Evolutionary conservation across 2,797 vertebrate genomes (phyloP), one percentile per base, ranked within the genome.

Genomic region (Anguilla anguilla): DNA sequence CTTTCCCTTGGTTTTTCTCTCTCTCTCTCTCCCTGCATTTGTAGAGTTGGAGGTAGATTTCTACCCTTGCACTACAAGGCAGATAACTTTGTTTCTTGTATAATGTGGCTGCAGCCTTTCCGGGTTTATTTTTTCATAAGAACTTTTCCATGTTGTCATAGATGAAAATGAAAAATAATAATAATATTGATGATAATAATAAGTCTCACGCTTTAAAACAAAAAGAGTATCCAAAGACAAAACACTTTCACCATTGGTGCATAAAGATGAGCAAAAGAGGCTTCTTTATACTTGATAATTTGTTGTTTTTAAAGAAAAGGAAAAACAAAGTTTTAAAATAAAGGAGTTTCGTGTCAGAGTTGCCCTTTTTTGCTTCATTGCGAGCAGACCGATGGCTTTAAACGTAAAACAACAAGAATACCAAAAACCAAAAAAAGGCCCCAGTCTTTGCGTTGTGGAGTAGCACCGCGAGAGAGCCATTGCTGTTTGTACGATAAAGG

Each of bases 121-220:
- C 72, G 74, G 57, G 82, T 84, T 53, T 94, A 91, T 93, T 94
- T 93, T 89, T 84, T 89, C 93, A 90, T 92, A 91, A 93, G 93
- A 95, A 93, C 91, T 93, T 92, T 91, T 93, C 93, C 93, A 91
- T 91, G 94, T 95, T 95, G 92, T 94, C 94, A 95, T 92, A 95
- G 95, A 96, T 95, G 94, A 97, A 91, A 96, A 96, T 96, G 94
- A 95, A 88, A 88, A 88, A 88, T 95, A 91, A 91, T 91, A 95
- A 95, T 95, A 96, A 94, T 94, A 95, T 94, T 95, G 95, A 95
- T 94, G 95, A 94, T 95, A 88, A 95, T 95, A 97, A 96, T 96
- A 96, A 97, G 97, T 96, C 97, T 99, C 95, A 96, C 98, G 98
- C 99, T 99, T 99, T 99, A 99, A 99, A 97, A 98, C 97, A 98